Conservation (phyloP, 2,888 invertebrate genomes). For the Frankliniella intonsa region DNA sequence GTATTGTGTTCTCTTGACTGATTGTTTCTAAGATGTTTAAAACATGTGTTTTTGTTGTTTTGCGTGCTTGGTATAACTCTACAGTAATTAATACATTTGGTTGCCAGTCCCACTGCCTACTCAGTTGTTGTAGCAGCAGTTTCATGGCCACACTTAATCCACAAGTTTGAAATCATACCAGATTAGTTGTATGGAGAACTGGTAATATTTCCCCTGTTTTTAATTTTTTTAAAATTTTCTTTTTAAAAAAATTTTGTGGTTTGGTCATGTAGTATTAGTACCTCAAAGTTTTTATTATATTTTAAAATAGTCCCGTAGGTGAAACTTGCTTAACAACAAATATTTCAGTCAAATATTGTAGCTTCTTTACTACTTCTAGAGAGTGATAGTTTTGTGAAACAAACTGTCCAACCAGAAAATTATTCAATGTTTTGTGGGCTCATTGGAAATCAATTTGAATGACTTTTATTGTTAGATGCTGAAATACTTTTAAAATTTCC, state of each 20-base stretch:
- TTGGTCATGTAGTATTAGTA: not conserved
- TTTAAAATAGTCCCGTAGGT: not conserved
- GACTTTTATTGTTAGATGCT: too few species aligned
- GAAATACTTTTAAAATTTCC: too few species aligned
- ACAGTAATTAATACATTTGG: not conserved
- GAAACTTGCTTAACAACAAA: not conserved
- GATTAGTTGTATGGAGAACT: too few species aligned
- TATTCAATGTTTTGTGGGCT: too few species aligned
- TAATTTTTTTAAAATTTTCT: not conserved
- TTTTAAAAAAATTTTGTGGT: not conserved
- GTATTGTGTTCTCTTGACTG: slow-evolving; percentile 15
- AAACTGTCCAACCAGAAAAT: not conserved
- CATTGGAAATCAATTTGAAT: too few species aligned
- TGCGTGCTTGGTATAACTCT: not conserved
- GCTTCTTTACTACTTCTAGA: too few species aligned
- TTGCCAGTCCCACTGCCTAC: not conserved
- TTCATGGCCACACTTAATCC: too few species aligned
- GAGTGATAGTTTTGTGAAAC: too few species aligned
- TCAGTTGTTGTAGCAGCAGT: too few species aligned
- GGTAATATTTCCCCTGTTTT: not conserved
- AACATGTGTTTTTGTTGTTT: not conserved
- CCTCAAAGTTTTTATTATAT: not conserved
- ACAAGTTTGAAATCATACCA: too few species aligned
- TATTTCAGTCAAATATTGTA: not conserved
- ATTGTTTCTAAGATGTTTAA: slow-evolving; percentile 15